phyloP scores from a whole-genome alignment of 1,140 invertebrate genomes.

The Trichonephila clavata region DNA sequence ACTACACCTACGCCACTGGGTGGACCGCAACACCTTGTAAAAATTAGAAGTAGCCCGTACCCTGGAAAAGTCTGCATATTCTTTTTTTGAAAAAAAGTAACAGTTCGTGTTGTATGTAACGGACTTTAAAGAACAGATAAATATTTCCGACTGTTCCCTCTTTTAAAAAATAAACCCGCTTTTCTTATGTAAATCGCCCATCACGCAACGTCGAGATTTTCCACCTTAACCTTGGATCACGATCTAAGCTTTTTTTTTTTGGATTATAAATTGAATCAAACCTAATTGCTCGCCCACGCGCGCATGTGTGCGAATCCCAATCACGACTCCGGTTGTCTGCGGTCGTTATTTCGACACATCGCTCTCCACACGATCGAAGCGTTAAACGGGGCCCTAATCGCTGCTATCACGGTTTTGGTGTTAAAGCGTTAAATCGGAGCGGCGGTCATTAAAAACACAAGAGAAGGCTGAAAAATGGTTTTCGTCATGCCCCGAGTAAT shows the following conservation, averaged over 20 bases:
- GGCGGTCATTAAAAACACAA: conserved; percentile 7
- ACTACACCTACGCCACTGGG: too few relatives aligned
- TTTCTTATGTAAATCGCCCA: not conserved
- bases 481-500: conserved; percentile 10
- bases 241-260: not conserved
- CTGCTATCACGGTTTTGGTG: conserved; percentile 28
- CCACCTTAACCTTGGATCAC: not conserved
- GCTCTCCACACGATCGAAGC: not conserved
- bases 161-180: not conserved
- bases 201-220: not conserved
- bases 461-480: conserved; percentile 22
- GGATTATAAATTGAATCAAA: conserved; percentile 23
- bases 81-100: too few relatives aligned
- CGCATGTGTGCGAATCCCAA: not conserved
- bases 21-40: too few relatives aligned
- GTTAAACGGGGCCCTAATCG: conserved; percentile 21
- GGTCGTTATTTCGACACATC: conserved; percentile 18
- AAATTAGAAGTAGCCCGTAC: too few relatives aligned
- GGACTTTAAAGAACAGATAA: too few relatives aligned
- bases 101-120: too few relatives aligned
- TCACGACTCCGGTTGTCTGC: not conserved
- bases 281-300: conserved; percentile 28
- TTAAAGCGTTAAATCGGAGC: conserved; percentile 22
- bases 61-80: too few relatives aligned
- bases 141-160: too few relatives aligned